Conservation (phyloP, 2,888 invertebrate species). For the Spodoptera picta region DNA sequence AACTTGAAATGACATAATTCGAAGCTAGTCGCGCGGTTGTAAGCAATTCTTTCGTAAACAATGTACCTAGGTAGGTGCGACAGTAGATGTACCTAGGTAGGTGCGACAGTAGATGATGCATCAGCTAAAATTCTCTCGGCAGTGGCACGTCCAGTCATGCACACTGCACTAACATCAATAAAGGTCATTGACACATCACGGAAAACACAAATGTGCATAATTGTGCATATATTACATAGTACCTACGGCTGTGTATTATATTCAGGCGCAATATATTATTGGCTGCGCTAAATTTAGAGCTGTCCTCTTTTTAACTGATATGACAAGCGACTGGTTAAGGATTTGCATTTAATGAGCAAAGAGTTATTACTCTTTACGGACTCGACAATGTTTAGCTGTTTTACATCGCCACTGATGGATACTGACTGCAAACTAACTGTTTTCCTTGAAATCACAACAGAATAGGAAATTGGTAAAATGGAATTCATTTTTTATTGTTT, state of each 20-base stretch:
- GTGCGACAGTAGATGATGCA: conserved; percentile 10
- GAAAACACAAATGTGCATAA: conserved; percentile 60
- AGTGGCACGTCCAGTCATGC: conserved; percentile 35
- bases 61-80: conserved; percentile 10
- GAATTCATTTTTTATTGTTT: too few species aligned
- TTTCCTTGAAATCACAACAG: too few species aligned
- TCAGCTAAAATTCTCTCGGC: conserved; percentile 48
- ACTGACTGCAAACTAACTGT: too few species aligned
- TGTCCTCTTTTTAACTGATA: conserved; percentile 19
- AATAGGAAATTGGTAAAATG: too few species aligned
- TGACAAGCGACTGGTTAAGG: neutral
- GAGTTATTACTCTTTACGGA: neutral
- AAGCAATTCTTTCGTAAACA: conserved; percentile 23
- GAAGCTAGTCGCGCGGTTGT: neutral
- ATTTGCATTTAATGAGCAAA: neutral
- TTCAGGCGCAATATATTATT: conserved; percentile 15
- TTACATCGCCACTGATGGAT: too few species aligned
- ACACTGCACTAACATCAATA: conserved; percentile 63
- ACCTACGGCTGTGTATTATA: conserved; percentile 25
- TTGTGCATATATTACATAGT: conserved; percentile 26
- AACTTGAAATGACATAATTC: conserved; percentile 47
- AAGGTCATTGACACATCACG: conserved; percentile 72
- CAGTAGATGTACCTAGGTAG: conserved; percentile 14
- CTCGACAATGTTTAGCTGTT: neutral
- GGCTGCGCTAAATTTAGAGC: conserved; percentile 30